Base-by-base conservation (phyloP, 2,797 vertebrate species). In the Gymnoscopelus braueri region DNA sequence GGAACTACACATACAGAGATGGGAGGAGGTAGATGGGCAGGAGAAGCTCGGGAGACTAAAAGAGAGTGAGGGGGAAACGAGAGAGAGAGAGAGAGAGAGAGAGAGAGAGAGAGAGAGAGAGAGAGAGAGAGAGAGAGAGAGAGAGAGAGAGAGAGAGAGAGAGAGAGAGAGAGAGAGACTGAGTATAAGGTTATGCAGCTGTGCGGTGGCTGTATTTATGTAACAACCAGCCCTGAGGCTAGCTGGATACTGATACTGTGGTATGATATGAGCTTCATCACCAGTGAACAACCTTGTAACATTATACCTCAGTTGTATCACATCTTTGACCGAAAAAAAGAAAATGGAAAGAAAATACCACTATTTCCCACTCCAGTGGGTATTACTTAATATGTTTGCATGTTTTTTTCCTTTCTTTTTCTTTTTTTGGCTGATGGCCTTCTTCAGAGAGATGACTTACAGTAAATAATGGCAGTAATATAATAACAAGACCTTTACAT, bases 141-240 rank as follows among this genome's bases (percentile, higher is more conserved):
- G 44, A 35, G n/a, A 63, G 1, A 56, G 60, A 29, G 14, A 24
- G 24, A 54, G 19, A 13, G 55, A 55, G n/a, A 5, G 7, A n/a
- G 12, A 58, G n/a, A 13, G 19, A 19, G 35, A 51, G 52, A 56
- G 53, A 29, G 50, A 48, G 64, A 12, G 54, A 57, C 32, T 6
- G 58, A 44, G 52, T 26, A 32, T 32, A 35, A 44, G 39, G 39
- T 44, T 44, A 44, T 44, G 39, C 39, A 44, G 39, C 9, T 44
- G 32, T 48, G 14, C 54, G 66, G 54, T 24, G 24, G 60, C 67
- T 79, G 71, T 75, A 77, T 35, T 65, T 69, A 73, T 65, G 74
- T 75, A 71, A 60, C 60, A 72, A 54, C 3, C 2, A 78, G 72
- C 55, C 81, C 52, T 44, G 72, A 56, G 67, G 75, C 55, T 63